Conservation (phyloP, 35 echinoderm and acorn worm genomes). For the Lytechinus variegatus region DNA sequence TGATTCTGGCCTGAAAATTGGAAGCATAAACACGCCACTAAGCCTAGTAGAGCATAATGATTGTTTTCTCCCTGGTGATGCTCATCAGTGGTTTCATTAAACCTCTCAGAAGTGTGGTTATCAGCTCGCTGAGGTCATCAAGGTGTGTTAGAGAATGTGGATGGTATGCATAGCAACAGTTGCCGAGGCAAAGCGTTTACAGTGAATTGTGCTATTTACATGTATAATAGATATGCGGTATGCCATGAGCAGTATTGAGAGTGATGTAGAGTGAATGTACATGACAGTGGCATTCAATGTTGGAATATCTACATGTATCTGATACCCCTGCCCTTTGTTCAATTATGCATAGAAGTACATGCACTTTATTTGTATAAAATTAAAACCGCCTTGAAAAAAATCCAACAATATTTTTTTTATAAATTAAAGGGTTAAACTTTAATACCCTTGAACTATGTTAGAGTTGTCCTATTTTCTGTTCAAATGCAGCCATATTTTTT, state of each 20-base stretch:
- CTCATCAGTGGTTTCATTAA: not conserved
- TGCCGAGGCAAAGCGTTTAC: not conserved
- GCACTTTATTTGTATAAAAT: no score
- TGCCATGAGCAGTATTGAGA: not conserved
- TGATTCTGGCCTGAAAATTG: no score
- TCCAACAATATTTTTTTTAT: no score
- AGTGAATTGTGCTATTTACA: not conserved
- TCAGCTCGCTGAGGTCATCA: not conserved
- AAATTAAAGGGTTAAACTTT: no score
- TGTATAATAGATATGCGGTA: no score
- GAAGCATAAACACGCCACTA: no score
- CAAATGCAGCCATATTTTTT: no score
- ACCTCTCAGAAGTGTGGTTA: not conserved
- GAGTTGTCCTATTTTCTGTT: no score
- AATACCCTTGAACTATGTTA: no score
- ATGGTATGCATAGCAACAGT: conserved; percentile 2
- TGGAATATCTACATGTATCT: not conserved
- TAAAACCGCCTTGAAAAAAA: no score
- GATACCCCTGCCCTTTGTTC: not conserved
- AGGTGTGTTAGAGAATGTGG: not conserved
- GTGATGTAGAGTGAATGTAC: not conserved
- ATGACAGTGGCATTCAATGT: not conserved
- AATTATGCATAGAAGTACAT: not conserved
- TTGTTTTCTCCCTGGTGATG: not conserved
- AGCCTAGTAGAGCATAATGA: not conserved